phyloP scores from a whole-genome alignment of 2,797 vertebrate species.

The Podargus strigoides region DNA sequence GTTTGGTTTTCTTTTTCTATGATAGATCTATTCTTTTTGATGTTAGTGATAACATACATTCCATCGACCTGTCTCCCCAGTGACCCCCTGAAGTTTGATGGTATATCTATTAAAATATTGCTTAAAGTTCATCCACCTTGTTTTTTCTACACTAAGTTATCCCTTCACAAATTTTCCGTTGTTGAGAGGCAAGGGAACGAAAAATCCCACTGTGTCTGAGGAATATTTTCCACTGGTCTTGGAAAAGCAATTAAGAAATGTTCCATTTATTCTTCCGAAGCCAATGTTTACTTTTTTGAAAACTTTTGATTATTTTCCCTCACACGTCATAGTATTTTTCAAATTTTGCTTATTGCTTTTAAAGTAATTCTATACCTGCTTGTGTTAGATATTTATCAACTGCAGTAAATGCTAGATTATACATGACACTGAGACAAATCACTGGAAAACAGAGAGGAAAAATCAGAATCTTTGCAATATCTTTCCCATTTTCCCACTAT shows the following conservation, averaged over 20 bases:
- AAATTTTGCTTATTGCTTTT: slow-evolving; percentile 28
- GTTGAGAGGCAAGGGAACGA: neutral
- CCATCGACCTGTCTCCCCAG: slow-evolving; percentile 55
- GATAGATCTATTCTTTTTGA: slow-evolving; percentile 72
- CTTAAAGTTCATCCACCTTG: slow-evolving; percentile 63
- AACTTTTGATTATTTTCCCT: slow-evolving; percentile 37
- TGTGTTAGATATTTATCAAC: neutral
- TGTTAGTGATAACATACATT: slow-evolving; percentile 67
- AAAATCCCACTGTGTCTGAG: neutral
- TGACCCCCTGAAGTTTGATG: slow-evolving; percentile 58
- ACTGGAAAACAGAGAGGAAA: neutral
- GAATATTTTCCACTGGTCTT: slow-evolving; percentile 70
- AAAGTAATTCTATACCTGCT: neutral
- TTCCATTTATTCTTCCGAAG: slow-evolving; percentile 71
- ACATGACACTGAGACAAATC: neutral
- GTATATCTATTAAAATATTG: slow-evolving; percentile 69
- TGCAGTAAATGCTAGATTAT: neutral
- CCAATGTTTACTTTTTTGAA: slow-evolving; percentile 62
- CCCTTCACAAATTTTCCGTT: slow-evolving; percentile 66
- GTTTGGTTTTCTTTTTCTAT: slow-evolving; percentile 43
- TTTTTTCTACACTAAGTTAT: slow-evolving; percentile 64
- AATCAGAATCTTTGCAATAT: neutral
- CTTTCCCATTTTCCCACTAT: neutral
- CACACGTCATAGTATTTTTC: slow-evolving; percentile 31
- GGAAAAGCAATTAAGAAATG: slow-evolving; percentile 64